Evolutionary conservation across 1,140 invertebrate species (phyloP).

Genomic region (Drosophila nikananu): DNA sequence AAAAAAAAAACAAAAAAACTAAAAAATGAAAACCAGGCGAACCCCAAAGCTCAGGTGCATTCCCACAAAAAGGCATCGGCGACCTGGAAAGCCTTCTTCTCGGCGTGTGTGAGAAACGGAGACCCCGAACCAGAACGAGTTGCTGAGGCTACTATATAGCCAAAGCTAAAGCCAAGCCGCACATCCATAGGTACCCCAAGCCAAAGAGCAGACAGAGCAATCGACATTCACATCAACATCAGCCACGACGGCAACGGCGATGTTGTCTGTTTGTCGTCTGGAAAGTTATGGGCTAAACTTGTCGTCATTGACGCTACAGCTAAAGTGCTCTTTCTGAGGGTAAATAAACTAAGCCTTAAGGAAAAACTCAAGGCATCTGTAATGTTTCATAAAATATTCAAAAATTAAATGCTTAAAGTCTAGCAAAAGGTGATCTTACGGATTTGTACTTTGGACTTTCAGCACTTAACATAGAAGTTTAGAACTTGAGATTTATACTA

Average conservation of each 20-base stretch:
- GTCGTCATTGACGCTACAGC: conserved; percentile 32
- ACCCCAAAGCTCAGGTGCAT: conserved; percentile 63
- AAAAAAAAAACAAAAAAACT: conserved; percentile 13
- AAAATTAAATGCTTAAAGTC: not conserved
- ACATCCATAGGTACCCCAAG: conserved; percentile 15
- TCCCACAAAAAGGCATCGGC: conserved; percentile 38
- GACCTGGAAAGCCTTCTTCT: conserved; percentile 40
- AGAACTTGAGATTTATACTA: not conserved
- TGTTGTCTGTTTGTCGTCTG: conserved; percentile 65
- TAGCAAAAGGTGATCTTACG: no score
- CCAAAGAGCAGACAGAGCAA: conserved; percentile 44
- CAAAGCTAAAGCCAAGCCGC: conserved; percentile 46
- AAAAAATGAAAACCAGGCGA: conserved; percentile 32
- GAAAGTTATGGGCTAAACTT: conserved; percentile 72
- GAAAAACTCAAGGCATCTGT: no score
- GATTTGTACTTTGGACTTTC: no score
- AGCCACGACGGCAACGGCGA: conserved; percentile 40
- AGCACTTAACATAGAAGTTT: not conserved
- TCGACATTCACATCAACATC: conserved; percentile 56
- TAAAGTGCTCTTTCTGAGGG: conserved; percentile 1
- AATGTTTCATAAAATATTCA: not conserved
- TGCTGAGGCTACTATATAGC: conserved; percentile 13
- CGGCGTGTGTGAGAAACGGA: conserved; percentile 34
- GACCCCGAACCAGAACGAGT: conserved; percentile 8
- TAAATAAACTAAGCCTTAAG: not conserved